Evolutionary conservation across 2,113 vertebrate species (phyloP).

Genomic region (Lasiurus borealis): DNA sequence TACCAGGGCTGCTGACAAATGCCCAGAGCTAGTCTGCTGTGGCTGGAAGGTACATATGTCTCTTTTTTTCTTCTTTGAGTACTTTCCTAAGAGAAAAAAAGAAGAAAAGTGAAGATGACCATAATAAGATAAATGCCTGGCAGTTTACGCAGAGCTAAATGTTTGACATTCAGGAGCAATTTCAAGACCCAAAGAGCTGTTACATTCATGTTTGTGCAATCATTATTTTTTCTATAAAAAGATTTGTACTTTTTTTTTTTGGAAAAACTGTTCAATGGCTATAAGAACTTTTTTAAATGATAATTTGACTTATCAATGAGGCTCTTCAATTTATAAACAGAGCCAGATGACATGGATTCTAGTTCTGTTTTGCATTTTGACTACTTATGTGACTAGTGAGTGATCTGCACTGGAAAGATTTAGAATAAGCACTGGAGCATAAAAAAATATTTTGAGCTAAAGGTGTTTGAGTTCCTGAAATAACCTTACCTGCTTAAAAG

Average conservation of each 20-base stretch:
- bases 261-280: not conserved
- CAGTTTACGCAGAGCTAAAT: not conserved
- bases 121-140: conserved; percentile 49
- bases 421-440: not conserved
- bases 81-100: conserved; percentile 42
- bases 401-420: not conserved
- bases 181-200: conserved; percentile 45
- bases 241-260: not conserved
- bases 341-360: not conserved
- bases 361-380: not conserved
- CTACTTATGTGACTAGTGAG: not conserved
- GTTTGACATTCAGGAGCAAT: conserved; percentile 29
- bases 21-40: not conserved
- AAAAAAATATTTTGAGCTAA: not conserved
- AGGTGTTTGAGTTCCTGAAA: not conserved
- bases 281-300: not conserved
- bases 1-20: not conserved
- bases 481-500: conserved; percentile 34
- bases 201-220: not conserved
- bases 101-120: not conserved
- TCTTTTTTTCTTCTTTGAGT: not conserved
- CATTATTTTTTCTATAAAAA: not conserved
- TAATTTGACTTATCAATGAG: not conserved
- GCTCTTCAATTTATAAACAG: not conserved
- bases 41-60: conserved; percentile 16